Evolutionary conservation across 1,140 invertebrate genomes (phyloP), one percentile per base, ranked within the genome.

Genomic region (Drosophila kanapiae): DNA sequence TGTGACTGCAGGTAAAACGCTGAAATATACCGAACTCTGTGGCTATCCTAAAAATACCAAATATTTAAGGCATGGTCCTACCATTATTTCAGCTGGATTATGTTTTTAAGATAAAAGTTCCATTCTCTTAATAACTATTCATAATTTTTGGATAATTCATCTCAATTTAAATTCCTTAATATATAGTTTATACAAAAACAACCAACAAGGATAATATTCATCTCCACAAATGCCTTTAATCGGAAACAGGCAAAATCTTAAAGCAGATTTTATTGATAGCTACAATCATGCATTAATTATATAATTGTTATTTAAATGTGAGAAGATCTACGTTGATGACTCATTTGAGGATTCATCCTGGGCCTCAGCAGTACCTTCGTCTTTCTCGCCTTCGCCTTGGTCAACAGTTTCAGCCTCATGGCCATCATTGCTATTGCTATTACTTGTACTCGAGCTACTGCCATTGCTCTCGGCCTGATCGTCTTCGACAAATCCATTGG

Each of bases 401-500:
- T 0, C 35, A 14, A 5, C 31, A 8, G 51, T 23, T 43, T 29
- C 16, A 2, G 14, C 11, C 8, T 58, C 70, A 5, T 49, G 23
- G 4, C 13, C 62, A 2, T 7, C 35, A 61, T 62, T 53, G 47
- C 45, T 68, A 16, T 33, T 33, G 10, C 35, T 63, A 8, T 68
- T 56, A n/a, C 18, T 57, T 14, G 33, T 64, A 13, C 43, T 58
- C 23, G 40, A 35, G 31, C 65, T 79, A 16, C 53, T 88, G 48
- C 14, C 68, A 23, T 60, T 72, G 53, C 42, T 72, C 18, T 72
- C 67, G 23, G 27, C 29, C 18, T 37, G 18, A 10, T 49, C 49
- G 9, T 62, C 54, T 16, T 67, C 29, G 3, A 10, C 58, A 56
- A 84, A 71, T 9, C 84, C 84, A 51, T 87, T 87, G 6, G 71